These are phyloP conservation scores for Tetramorium alpestre DNA, from an alignment of 1,140 invertebrate species.

Conservation along the genomic window DNA sequence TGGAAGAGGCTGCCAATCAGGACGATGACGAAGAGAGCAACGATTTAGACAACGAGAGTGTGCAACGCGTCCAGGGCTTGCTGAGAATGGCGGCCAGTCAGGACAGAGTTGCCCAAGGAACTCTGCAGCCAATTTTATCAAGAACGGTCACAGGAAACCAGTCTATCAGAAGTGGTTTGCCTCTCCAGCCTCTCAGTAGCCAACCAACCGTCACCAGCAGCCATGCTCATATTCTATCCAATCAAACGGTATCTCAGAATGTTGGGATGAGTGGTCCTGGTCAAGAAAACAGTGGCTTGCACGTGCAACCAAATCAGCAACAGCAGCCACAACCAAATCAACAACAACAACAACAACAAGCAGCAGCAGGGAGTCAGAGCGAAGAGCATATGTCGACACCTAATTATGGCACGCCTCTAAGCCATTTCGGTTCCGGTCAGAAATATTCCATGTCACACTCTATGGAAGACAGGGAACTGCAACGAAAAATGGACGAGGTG, in stretches of 20 bases:
- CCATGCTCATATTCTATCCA: background rate
- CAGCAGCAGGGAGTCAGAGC: constrained; percentile 59
- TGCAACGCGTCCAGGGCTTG: constrained; percentile 84
- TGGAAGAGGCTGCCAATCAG: constrained; percentile 91
- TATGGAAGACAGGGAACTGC: constrained; percentile 85
- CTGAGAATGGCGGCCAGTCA: constrained; percentile 81
- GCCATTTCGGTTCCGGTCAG: constrained; percentile 74
- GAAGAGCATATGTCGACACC: constrained; percentile 41
- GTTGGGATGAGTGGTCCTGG: background rate
- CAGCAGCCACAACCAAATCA: constrained; percentile 23
- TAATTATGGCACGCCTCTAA: constrained; percentile 42
- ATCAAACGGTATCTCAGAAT: constrained; percentile 36
- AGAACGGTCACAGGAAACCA: constrained; percentile 79
- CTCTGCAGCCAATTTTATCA: constrained; percentile 72
- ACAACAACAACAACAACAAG: constrained; percentile 54
- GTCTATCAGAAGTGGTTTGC: constrained; percentile 69
- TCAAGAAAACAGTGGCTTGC: constrained; percentile 47
- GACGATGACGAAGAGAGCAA: constrained; percentile 91
- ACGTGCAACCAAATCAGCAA: constrained; percentile 47
- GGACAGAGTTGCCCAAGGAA: constrained; percentile 74
- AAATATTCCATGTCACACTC: constrained; percentile 69
- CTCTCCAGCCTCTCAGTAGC: constrained; percentile 17
- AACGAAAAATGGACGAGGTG: constrained; percentile 86
- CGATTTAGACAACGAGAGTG: constrained; percentile 83
- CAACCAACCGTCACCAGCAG: background rate